These are phyloP conservation scores for Desmodus rotundus DNA, from an alignment of 2,113 vertebrate genomes.

Conservation along the genomic window DNA sequence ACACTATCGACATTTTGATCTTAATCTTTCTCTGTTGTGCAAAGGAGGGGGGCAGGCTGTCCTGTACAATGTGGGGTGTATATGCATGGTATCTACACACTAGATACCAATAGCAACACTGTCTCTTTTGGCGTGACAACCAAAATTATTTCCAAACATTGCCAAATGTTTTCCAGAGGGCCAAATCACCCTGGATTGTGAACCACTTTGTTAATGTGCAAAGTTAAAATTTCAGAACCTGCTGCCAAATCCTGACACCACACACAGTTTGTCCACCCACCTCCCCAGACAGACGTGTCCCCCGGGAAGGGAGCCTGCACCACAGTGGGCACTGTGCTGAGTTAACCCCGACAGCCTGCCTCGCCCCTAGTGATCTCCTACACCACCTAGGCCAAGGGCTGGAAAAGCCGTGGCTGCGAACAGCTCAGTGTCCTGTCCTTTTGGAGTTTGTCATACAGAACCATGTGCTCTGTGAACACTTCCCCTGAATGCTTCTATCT, in stretches of 20 bases:
- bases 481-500: neutral
- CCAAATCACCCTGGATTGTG: neutral
- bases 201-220: neutral
- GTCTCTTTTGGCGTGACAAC: neutral
- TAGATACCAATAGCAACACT: neutral
- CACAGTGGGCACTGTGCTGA: neutral
- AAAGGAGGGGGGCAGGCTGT: no score
- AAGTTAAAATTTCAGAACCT: neutral
- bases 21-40: neutral
- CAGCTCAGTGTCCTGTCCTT: neutral
- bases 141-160: neutral
- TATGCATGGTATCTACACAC: neutral
- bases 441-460: neutral
- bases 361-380: neutral
- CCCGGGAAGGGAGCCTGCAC: neutral
- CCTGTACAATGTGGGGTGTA: accelerated
- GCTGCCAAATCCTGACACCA: neutral
- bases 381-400: neutral
- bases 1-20: neutral
- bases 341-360: neutral
- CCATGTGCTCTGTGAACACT: neutral
- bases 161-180: neutral
- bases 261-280: neutral
- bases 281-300: neutral
- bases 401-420: neutral